phyloP scores from a whole-genome alignment of 92 coral and sea anemone species.

The Heliopora coerulea region DNA sequence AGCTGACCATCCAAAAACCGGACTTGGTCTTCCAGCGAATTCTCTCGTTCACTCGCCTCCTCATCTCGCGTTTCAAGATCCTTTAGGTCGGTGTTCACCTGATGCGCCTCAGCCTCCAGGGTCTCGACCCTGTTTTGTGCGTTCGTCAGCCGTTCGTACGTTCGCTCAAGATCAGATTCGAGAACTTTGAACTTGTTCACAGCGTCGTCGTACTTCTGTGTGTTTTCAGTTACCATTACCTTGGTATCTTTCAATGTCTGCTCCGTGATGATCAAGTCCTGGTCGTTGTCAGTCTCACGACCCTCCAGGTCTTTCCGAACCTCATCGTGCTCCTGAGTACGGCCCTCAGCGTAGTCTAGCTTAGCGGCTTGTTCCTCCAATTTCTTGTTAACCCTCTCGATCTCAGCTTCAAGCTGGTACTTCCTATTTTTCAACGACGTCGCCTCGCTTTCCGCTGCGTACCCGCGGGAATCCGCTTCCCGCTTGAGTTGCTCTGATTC shows the following conservation, averaged over 20 bases:
- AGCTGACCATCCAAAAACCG: slow-evolving; percentile 63
- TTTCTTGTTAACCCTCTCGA: slow-evolving; percentile 48
- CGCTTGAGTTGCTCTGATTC: slow-evolving; percentile 58
- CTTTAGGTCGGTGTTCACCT: no score
- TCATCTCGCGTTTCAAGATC: no score
- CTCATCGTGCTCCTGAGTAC: slow-evolving; percentile 62
- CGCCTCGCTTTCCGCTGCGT: slow-evolving; percentile 5
- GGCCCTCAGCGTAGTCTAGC: slow-evolving; percentile 35
- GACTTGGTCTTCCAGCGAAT: slow-evolving; percentile 64
- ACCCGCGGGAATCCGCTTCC: slow-evolving; percentile 17
- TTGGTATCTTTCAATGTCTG: no score
- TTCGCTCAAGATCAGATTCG: not conserved
- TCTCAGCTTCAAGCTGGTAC: slow-evolving; percentile 43
- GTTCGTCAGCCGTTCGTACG: no score
- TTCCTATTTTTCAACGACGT: slow-evolving; percentile 21
- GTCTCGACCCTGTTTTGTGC: no score
- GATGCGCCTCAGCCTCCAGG: no score
- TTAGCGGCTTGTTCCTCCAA: slow-evolving; percentile 53
- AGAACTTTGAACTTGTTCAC: slow-evolving; percentile 60
- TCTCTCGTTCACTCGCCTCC: slow-evolving; percentile 12
- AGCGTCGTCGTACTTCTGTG: slow-evolving; percentile 62
- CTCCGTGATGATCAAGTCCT: no score
- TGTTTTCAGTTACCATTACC: slow-evolving; percentile 42
- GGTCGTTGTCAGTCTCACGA: no score
- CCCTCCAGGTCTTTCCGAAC: slow-evolving; percentile 66